phyloP scores from a whole-genome alignment of 2,113 vertebrate genomes.

The Nycticorax nycticorax region DNA sequence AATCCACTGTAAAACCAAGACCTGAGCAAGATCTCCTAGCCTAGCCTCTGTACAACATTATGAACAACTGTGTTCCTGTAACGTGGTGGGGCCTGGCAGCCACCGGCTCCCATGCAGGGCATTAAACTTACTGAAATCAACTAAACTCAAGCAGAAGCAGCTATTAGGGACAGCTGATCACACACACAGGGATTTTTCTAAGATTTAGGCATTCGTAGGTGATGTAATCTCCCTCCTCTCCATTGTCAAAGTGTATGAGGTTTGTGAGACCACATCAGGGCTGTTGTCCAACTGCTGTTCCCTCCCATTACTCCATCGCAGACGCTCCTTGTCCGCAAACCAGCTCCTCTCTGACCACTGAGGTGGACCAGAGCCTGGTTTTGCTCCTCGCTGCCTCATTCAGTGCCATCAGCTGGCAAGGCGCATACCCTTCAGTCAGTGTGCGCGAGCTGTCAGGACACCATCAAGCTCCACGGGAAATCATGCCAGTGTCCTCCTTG shows the following conservation, averaged over 20 bases:
- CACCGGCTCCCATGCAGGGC: background rate
- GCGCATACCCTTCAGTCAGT: background rate
- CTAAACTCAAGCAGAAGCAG: background rate
- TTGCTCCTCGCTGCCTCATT: background rate
- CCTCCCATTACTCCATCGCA: background rate
- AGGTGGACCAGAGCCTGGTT: background rate
- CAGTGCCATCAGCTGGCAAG: background rate
- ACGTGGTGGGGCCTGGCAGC: background rate
- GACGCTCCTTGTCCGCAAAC: background rate
- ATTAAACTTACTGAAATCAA: background rate
- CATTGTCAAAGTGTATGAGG: background rate
- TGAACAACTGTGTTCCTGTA: background rate
- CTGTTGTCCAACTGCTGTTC: background rate
- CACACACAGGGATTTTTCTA: background rate
- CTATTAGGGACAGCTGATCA: background rate
- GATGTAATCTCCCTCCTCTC: background rate
- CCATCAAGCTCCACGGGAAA: background rate
- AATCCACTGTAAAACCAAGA: background rate
- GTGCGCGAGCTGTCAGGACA: background rate
- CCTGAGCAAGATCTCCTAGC: background rate
- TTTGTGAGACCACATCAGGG: background rate
- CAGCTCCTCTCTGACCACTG: background rate
- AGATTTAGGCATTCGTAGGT: background rate
- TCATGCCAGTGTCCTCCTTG: slow-evolving; percentile 14
- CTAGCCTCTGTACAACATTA: background rate